phyloP scores from a whole-genome alignment of 2,113 vertebrate genomes.

The Bagarius yarrelli region DNA sequence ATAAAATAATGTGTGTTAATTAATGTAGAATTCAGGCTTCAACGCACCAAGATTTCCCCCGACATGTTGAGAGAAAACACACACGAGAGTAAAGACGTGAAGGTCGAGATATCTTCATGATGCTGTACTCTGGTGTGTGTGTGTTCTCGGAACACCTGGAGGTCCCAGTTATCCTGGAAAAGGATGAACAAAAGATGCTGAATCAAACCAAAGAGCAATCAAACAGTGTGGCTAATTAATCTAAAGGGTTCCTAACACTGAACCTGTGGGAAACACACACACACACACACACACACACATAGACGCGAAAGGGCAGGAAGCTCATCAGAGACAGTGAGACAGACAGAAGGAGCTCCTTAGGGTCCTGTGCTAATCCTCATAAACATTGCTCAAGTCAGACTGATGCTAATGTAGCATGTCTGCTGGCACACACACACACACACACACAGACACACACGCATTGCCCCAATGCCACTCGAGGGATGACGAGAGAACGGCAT shows the following conservation, averaged over 20 bases:
- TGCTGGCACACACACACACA: constrained; percentile 22
- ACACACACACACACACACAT: neutral
- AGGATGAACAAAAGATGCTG: neutral
- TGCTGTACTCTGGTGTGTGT: neutral
- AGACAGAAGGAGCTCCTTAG: constrained; percentile 22
- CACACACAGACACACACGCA: constrained; percentile 1
- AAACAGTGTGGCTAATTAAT: constrained; percentile 23
- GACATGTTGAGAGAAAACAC: neutral
- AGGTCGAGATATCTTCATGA: neutral
- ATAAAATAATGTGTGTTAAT: constrained; percentile 40
- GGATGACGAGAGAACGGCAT: neutral
- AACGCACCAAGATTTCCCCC: constrained; percentile 20
- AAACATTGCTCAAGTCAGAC: constrained; percentile 35
- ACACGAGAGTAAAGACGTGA: neutral
- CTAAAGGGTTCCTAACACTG: constrained; percentile 2
- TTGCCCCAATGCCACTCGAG: constrained; percentile 20
- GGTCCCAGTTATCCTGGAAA: neutral
- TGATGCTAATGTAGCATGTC: constrained; percentile 45
- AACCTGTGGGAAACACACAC: constrained; percentile 11
- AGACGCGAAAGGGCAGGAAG: constrained; percentile 28
- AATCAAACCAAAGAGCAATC: constrained; percentile 1
- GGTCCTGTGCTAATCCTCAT: constrained; percentile 37
- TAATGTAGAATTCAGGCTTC: constrained; percentile 38
- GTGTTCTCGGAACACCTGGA: neutral
- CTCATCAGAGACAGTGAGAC: constrained; percentile 23